Evolutionary conservation across 2,113 vertebrate species (phyloP).

Genomic region (Pseudois nayaur): DNA sequence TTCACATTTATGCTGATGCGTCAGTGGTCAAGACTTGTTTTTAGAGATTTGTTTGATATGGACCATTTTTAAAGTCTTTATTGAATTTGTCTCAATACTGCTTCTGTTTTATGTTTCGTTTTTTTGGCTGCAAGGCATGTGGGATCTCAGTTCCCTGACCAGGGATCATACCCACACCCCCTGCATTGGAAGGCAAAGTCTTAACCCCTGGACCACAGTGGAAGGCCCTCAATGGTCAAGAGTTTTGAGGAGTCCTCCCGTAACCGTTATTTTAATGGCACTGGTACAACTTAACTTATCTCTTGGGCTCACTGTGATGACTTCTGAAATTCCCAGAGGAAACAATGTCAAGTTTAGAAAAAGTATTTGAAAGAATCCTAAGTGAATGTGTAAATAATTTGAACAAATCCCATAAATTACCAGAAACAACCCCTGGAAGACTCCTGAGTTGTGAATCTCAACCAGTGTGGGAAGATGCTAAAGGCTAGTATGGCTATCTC

Average conservation of each 20-base stretch:
- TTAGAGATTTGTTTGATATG: not conserved
- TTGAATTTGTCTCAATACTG: not conserved
- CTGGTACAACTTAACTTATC: not conserved
- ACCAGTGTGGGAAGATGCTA: not conserved
- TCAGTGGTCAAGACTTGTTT: not conserved
- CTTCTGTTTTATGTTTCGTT: not conserved
- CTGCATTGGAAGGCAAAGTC: not conserved
- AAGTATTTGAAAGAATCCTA: not conserved
- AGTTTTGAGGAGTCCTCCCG: not conserved
- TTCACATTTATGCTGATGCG: not conserved
- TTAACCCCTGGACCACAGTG: not conserved
- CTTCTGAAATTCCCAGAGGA: not conserved
- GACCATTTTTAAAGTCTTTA: not conserved
- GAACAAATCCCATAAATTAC: not conserved
- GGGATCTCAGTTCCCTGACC: not conserved
- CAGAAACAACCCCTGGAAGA: not conserved
- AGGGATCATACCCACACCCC: not conserved
- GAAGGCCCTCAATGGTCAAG: not conserved
- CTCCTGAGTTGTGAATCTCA: not conserved
- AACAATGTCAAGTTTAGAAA: not conserved
- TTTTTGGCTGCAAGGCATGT: not conserved
- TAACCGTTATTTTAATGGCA: not conserved
- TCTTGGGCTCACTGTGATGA: not conserved
- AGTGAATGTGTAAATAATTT: not conserved
- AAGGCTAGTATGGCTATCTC: not conserved